Conservation (phyloP, 2,888 invertebrate species). For the Melieria crassipennis region DNA sequence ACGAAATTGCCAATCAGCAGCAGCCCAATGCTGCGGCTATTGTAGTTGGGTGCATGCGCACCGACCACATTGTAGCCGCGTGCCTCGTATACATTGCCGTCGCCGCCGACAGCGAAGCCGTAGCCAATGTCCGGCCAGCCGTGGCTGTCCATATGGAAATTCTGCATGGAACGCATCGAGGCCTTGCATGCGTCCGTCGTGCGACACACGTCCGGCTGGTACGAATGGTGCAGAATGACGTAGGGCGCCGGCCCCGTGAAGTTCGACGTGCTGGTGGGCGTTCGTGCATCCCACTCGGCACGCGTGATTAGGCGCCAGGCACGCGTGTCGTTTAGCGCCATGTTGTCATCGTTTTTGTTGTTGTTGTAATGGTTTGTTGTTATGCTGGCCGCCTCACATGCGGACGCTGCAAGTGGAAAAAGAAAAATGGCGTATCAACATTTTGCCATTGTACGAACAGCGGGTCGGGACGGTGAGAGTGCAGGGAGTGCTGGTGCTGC, state of each 20-base stretch:
- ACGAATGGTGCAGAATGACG: constrained; percentile 65
- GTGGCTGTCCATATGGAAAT: constrained; percentile 56
- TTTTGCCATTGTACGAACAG: not conserved
- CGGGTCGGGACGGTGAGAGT: not conserved
- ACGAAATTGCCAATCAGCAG: constrained; percentile 56
- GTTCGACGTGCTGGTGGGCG: constrained; percentile 57
- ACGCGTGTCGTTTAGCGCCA: not conserved
- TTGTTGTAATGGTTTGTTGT: not conserved
- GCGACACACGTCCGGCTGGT: constrained; percentile 66
- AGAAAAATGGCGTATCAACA: not conserved
- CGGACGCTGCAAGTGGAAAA: no score
- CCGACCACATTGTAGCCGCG: constrained; percentile 58
- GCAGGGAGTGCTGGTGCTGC: not conserved
- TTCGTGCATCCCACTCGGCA: constrained; percentile 69
- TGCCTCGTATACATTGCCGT: constrained; percentile 61
- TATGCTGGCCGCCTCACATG: no score
- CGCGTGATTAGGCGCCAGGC: constrained; percentile 59
- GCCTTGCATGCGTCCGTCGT: constrained; percentile 51
- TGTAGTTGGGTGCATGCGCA: constrained; percentile 58
- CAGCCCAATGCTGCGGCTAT: constrained; percentile 58
- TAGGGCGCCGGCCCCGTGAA: constrained; percentile 39
- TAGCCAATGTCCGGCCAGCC: constrained; percentile 62
- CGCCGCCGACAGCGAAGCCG: constrained; percentile 59
- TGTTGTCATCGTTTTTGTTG: not conserved
- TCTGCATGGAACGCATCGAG: constrained; percentile 56